Evolutionary conservation across 1,140 invertebrate species (phyloP).

Genomic region (Cyphomyrmex costatus): DNA sequence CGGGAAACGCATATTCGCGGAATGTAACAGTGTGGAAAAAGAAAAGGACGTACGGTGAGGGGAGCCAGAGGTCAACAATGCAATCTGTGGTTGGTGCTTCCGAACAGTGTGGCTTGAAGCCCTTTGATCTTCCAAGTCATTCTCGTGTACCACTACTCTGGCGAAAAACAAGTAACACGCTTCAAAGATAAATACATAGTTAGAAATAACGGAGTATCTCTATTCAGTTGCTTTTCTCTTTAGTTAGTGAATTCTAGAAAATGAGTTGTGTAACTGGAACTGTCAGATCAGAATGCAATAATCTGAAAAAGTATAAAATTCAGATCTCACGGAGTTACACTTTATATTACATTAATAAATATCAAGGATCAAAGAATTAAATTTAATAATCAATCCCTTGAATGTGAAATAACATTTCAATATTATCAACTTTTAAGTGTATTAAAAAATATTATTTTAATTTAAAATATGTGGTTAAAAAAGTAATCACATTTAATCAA

Average conservation of each 20-base stretch:
- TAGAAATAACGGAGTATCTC: slow-evolving; percentile 13
- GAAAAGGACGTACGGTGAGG: background rate
- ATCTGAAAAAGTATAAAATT: background rate
- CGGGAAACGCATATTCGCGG: background rate
- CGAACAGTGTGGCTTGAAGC: background rate
- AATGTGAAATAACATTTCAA: no score
- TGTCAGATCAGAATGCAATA: background rate
- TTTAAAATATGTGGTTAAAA: no score
- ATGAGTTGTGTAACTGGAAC: background rate
- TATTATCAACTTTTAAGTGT: no score
- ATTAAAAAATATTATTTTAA: no score
- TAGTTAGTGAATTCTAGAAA: background rate
- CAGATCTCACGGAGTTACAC: background rate
- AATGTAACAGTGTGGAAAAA: slow-evolving; percentile 1
- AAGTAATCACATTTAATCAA: no score
- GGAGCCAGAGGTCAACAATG: background rate
- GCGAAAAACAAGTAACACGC: background rate
- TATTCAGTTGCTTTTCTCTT: background rate
- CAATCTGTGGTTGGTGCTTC: background rate
- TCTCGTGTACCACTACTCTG: background rate
- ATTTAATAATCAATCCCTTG: no score
- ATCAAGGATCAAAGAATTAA: no score
- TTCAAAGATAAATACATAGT: background rate
- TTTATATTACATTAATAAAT: background rate
- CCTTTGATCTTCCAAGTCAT: slow-evolving; percentile 45